Percentiles rank a stretch among this genome's conserved stretches.
Conservation (phyloP, 1,140 invertebrate species). For the Streblospio benedicti region DNA sequence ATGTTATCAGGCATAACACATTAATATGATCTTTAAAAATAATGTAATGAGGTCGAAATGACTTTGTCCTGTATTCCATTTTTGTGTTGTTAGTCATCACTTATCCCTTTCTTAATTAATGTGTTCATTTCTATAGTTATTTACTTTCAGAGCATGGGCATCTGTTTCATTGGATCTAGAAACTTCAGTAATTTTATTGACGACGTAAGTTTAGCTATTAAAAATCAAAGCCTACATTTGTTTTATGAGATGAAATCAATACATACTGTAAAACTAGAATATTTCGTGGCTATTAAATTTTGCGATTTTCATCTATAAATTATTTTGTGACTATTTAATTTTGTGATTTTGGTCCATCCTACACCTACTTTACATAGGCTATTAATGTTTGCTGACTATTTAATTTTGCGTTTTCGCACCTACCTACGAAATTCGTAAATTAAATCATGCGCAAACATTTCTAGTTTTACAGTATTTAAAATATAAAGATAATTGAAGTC, state of each 20-base stretch:
- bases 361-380: background rate
- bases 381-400: background rate
- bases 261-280: background rate
- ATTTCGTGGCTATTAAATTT: background rate
- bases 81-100: background rate
- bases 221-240: background rate
- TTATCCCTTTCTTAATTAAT: background rate
- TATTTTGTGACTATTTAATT: background rate
- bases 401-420: background rate
- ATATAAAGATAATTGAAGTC: background rate
- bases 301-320: background rate
- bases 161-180: slow-evolving; percentile 83
- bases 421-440: background rate
- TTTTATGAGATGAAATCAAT: no score
- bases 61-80: background rate
- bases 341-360: background rate
- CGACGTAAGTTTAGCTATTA: slow-evolving; percentile 48
- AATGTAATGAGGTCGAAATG: background rate
- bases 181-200: slow-evolving; percentile 54
- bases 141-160: slow-evolving; percentile 68
- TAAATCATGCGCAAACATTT: no score
- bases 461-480: no score
- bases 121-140: slow-evolving; percentile 12
- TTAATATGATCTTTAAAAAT: background rate
- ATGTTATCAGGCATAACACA: background rate